A percentile compares a stretch with the other conserved stretches of the same genome.
Conservation (phyloP, 2,888 invertebrate species). For the Aradus depressus region DNA sequence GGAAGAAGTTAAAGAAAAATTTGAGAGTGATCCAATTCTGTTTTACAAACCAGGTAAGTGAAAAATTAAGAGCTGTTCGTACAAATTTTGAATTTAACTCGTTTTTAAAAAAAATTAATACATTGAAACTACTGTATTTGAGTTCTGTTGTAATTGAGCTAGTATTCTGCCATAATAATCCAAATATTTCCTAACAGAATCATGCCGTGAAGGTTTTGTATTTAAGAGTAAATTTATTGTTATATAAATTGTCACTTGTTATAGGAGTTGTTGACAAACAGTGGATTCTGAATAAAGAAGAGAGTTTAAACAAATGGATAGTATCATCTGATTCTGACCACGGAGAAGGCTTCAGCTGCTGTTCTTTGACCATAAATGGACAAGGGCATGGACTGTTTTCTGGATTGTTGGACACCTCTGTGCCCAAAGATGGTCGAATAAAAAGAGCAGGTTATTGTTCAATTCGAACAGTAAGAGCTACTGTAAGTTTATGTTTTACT, state of each 20-base stretch:
- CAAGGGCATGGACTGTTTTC: conserved; percentile 60
- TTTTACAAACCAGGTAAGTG: conserved; percentile 41
- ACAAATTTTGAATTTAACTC: background rate
- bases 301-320: conserved; percentile 56
- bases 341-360: conserved; percentile 51
- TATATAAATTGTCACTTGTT: too few relatives aligned
- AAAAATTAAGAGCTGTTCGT: conserved; percentile 1
- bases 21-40: conserved; percentile 51
- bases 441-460: conserved; percentile 74
- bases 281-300: conserved; percentile 57
- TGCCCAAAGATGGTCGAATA: conserved; percentile 69
- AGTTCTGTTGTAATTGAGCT: background rate
- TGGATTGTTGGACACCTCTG: conserved; percentile 54
- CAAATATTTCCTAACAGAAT: background rate
- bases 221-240: conserved; percentile 13
- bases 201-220: conserved; percentile 1
- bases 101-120: background rate
- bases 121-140: background rate
- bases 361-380: conserved; percentile 42
- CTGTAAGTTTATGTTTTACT: conserved; percentile 44
- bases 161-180: background rate
- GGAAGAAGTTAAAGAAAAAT: conserved; percentile 53
- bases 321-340: conserved; percentile 71
- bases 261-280: conserved; percentile 59
- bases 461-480: conserved; percentile 53